Evolutionary conservation across 2,113 vertebrate genomes (phyloP).

Genomic region (Calyptommatus sinebrachiatus): DNA sequence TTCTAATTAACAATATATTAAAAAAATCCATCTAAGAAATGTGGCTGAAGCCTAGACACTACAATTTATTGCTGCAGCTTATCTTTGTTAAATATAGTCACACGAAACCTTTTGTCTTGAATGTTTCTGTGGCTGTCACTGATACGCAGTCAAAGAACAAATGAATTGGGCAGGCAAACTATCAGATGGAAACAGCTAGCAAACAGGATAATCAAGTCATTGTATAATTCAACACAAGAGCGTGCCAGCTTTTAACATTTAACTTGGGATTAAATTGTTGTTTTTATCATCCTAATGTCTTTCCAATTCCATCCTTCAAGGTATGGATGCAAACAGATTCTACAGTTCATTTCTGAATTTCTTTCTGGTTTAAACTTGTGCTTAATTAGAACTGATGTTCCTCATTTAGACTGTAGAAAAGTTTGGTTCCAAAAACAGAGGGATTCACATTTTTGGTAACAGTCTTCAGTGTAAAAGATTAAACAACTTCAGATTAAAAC

Average conservation of each 20-base stretch:
- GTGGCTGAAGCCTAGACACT: background rate
- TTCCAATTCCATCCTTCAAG: background rate
- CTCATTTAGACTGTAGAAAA: background rate
- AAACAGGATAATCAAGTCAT: background rate
- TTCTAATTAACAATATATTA: background rate
- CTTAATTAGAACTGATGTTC: background rate
- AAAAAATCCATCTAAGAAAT: background rate
- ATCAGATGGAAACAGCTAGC: slow-evolving; percentile 15
- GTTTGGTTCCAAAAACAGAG: accelerated
- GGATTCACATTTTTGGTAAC: background rate
- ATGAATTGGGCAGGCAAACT: background rate
- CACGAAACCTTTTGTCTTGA: slow-evolving; percentile 15
- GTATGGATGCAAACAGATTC: background rate
- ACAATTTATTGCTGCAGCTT: slow-evolving; percentile 4
- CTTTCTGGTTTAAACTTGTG: background rate
- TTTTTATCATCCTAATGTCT: background rate
- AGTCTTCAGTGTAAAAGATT: no score
- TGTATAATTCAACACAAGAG: background rate
- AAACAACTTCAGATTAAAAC: no score
- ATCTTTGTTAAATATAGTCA: background rate
- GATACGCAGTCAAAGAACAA: slow-evolving; percentile 14
- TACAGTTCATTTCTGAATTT: background rate
- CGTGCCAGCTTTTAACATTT: background rate
- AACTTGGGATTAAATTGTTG: background rate
- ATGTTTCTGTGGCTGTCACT: background rate